phyloP scores from a whole-genome alignment of 2,888 invertebrate species.

The Lithophane semibrunnea region DNA sequence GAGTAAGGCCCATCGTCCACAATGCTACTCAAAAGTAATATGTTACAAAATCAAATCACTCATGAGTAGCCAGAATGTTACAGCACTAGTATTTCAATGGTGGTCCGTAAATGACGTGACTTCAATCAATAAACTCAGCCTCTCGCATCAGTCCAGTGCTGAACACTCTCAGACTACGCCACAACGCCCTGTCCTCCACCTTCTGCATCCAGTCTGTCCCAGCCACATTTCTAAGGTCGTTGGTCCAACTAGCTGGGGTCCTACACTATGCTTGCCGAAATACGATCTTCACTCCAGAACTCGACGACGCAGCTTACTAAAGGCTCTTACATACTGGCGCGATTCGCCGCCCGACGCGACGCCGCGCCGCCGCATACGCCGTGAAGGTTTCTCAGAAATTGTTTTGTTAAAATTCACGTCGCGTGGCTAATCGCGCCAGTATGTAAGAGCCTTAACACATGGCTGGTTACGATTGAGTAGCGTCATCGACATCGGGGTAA shows the following conservation, averaged over 20 bases:
- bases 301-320: background rate
- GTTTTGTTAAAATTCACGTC: too few relatives aligned
- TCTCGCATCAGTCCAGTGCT: too few relatives aligned
- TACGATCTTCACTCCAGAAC: background rate
- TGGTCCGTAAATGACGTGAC: background rate
- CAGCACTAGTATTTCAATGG: background rate
- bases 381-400: too few relatives aligned
- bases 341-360: too few relatives aligned
- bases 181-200: background rate
- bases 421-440: too few relatives aligned
- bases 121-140: background rate
- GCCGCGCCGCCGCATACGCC: too few relatives aligned
- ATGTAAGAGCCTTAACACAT: background rate
- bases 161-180: background rate
- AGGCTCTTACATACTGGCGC: too few relatives aligned
- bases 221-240: background rate
- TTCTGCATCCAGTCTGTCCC: background rate
- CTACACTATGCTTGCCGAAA: background rate
- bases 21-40: background rate
- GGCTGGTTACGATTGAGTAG: background rate
- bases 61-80: background rate
- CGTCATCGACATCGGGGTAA: background rate
- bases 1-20: background rate
- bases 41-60: background rate
- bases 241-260: background rate